phyloP scores from a whole-genome alignment of 2,113 vertebrate genomes.

The Urocitellus parryii region DNA sequence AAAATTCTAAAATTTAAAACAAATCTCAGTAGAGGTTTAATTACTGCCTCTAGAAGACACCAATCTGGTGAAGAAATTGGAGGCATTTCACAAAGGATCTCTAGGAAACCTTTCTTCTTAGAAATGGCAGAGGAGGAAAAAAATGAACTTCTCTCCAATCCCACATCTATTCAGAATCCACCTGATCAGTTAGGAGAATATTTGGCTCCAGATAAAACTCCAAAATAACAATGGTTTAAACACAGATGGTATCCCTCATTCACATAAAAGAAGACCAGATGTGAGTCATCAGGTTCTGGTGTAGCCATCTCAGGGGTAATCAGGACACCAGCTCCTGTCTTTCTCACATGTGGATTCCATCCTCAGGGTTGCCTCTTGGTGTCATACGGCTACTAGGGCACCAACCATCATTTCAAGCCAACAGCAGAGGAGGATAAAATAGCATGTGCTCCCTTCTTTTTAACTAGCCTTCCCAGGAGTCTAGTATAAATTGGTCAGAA shows the following conservation, averaged over 20 bases:
- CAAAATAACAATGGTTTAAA: background rate
- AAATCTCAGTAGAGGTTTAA: background rate
- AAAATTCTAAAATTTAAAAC: constrained; percentile 11
- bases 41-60: background rate
- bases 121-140: background rate
- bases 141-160: background rate
- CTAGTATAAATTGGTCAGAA: background rate
- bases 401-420: background rate
- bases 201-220: background rate
- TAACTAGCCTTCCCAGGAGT: background rate
- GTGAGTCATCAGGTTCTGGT: background rate
- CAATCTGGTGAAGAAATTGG: background rate
- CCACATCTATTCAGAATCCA: background rate
- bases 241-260: background rate
- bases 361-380: background rate
- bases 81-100: background rate
- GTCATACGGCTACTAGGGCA: background rate
- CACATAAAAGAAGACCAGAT: background rate
- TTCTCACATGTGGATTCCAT: background rate
- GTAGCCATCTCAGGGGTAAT: background rate
- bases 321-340: background rate
- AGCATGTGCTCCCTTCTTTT: background rate
- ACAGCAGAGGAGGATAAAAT: background rate
- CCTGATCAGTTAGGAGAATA: background rate
- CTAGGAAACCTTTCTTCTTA: constrained; percentile 6